Percentiles rank a stretch among this genome's conserved stretches.
Evolutionary conservation across 2,797 vertebrate species (phyloP).

Genomic region (Oryzias sinensis): DNA sequence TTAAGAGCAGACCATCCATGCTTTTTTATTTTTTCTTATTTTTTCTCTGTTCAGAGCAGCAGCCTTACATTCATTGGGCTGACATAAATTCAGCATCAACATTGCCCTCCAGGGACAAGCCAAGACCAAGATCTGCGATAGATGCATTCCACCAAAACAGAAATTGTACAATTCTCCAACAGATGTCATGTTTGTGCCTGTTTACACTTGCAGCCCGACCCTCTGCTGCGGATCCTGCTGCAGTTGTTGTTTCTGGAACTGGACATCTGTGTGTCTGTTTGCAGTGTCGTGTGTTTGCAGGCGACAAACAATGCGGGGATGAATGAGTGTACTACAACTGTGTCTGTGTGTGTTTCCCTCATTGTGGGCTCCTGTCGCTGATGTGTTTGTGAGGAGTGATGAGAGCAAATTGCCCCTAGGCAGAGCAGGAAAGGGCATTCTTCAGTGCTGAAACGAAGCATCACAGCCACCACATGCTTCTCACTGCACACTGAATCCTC

Average conservation of each 20-base stretch:
- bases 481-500: constrained; percentile 15
- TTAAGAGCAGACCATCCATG: no score
- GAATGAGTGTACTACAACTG: constrained; percentile 9
- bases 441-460: constrained; percentile 35
- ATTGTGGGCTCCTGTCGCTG: constrained; percentile 12
- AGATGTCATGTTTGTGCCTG: background rate
- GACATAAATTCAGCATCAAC: no score
- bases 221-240: constrained; percentile 8
- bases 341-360: constrained; percentile 4
- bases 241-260: constrained; percentile 17
- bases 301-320: background rate
- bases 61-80: no score
- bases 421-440: constrained; percentile 40
- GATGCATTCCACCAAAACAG: no score
- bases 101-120: no score
- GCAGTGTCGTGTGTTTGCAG: constrained; percentile 5
- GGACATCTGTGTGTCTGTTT: constrained; percentile 11
- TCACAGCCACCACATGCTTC: constrained; percentile 22
- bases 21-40: no score
- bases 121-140: no score
- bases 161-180: constrained; percentile 3
- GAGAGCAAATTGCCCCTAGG: constrained; percentile 27
- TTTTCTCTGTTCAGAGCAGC: no score
- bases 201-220: constrained; percentile 10
- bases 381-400: constrained; percentile 21